Base-by-base conservation (phyloP, 2,888 invertebrate genomes). In the Geotrupes spiniger region DNA sequence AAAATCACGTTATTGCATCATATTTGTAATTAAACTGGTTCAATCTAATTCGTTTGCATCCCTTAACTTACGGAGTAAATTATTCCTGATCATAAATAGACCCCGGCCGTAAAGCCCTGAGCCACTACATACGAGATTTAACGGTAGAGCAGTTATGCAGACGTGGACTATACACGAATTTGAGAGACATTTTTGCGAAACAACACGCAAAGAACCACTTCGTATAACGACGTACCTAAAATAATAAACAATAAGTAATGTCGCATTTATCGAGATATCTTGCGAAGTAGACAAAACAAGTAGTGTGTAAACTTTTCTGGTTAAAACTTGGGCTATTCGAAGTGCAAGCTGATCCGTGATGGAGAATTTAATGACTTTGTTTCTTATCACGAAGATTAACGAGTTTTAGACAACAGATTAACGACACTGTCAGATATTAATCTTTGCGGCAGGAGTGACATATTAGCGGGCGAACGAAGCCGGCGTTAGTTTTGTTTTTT, bases 381-480 rank as follows among this genome's bases (percentile, higher is more conserved):
- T 69, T 68, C 69, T 68, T 69, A 67, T 69, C 68, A 59, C 51
- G 56, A 67, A 69, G 69, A 69, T 69, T 69, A 69, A 69, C 68
- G 69, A 65, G 63, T 64, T 64, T 63, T 57, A 62, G 64, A 63
- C 65, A 62, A 63, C 66, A 64, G 67, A 69, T 66, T 67, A 66
- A 67, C 62, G 61, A 62, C 60, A 58, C 56, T 58, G 57, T 58
- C 50, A 61, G 62, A 62, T 68, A 68, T 68, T 65, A 64, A 63
- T 63, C 63, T 62, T 50, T 49, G 49, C 54, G 58, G 49, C 41
- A 53, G 56, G 49, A 60, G 60, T 60, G 62, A 62, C 60, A 56
- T 61, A 63, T 65, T 63, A 58, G 55, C 51, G 36, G 38, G 44
- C 38, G 17, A 40, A 25, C 21, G 36, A 27, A 43, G 39, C 12